Conservation (phyloP, 2,797 vertebrate genomes). For the Nannoperca australis region DNA sequence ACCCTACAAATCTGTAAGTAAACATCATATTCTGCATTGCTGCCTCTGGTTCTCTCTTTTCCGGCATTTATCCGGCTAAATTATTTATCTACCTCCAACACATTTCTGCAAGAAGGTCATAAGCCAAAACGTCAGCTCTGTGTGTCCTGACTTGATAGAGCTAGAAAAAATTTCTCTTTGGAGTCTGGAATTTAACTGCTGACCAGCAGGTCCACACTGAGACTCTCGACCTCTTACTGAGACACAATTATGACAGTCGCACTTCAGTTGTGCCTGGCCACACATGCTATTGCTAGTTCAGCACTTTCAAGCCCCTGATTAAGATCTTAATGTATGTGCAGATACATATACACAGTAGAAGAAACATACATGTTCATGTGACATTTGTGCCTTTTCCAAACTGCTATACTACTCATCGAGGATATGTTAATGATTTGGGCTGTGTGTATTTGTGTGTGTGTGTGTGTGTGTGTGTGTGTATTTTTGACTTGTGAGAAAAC, state of each 20-base stretch:
- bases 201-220: slow-evolving; percentile 49
- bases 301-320: slow-evolving; percentile 23
- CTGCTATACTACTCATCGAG: background rate
- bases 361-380: slow-evolving; percentile 19
- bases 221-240: slow-evolving; percentile 48
- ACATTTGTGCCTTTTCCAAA: slow-evolving; percentile 25
- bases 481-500: slow-evolving; percentile 46
- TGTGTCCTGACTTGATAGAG: slow-evolving; percentile 49
- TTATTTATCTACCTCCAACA: slow-evolving; percentile 27
- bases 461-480: slow-evolving; percentile 7
- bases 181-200: slow-evolving; percentile 44
- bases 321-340: slow-evolving; percentile 33
- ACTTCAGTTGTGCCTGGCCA: slow-evolving; percentile 53
- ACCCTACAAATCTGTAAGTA: background rate
- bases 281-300: slow-evolving; percentile 24
- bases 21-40: background rate
- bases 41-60: background rate
- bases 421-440: slow-evolving; percentile 29
- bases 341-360: background rate
- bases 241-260: slow-evolving; percentile 32
- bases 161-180: slow-evolving; percentile 11
- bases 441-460: slow-evolving; percentile 22
- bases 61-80: background rate
- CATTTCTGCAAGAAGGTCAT: slow-evolving; percentile 36
- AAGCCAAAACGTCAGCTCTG: slow-evolving; percentile 21